phyloP scores from a whole-genome alignment of 1,140 invertebrate species.

The Bombus confusus region DNA sequence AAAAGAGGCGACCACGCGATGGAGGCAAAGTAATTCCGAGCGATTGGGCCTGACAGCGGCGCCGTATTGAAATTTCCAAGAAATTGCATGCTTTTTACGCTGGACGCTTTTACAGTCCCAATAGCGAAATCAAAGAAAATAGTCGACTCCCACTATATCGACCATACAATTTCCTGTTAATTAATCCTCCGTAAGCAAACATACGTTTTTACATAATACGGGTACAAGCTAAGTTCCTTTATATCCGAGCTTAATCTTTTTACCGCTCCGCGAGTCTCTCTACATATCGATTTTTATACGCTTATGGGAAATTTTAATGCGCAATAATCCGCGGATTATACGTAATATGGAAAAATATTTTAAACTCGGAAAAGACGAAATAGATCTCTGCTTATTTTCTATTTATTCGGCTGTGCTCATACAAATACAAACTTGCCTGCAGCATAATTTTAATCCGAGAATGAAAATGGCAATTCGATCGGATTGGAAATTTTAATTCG shows the following conservation, averaged over 20 bases:
- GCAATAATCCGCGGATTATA: too few species aligned
- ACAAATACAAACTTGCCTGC: too few species aligned
- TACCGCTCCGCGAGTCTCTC: too few species aligned
- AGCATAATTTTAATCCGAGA: background rate
- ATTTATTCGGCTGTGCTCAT: too few species aligned
- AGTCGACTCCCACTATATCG: too few species aligned
- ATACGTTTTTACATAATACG: background rate
- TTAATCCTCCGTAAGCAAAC: background rate
- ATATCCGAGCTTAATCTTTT: too few species aligned
- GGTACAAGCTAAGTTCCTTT: background rate
- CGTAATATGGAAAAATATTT: background rate
- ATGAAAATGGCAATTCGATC: background rate
- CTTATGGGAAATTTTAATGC: background rate
- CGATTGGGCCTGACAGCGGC: constrained; percentile 1
- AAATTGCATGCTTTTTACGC: background rate
- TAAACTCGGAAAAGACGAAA: too few species aligned
- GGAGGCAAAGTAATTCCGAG: background rate
- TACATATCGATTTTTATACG: background rate
- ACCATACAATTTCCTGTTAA: background rate
- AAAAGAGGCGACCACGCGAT: background rate
- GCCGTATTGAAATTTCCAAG: constrained; percentile 2
- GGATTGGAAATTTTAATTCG: background rate
- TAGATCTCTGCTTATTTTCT: too few species aligned
- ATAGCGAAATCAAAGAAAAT: background rate
- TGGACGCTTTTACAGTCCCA: background rate